A percentile compares a stretch with the other conserved stretches of the same genome.
phyloP scores from a whole-genome alignment of 2,888 invertebrate species.

The Pilophorus perplexus region DNA sequence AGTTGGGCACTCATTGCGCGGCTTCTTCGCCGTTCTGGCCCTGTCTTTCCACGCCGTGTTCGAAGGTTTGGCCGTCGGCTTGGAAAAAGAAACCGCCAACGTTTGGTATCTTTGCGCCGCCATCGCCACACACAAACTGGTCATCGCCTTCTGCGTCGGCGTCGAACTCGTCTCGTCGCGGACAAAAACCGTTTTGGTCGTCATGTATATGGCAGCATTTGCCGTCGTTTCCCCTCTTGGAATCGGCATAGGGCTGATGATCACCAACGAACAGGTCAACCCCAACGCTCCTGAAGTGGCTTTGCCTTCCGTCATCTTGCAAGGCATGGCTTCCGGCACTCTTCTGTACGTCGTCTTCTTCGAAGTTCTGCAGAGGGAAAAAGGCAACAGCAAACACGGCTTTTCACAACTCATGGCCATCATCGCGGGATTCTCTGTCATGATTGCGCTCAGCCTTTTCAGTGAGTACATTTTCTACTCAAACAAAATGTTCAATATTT shows the following conservation, averaged over 20 bases:
- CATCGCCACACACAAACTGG: slow-evolving; percentile 66
- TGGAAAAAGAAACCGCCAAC: slow-evolving; percentile 62
- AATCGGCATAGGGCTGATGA: slow-evolving; percentile 61
- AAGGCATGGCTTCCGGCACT: slow-evolving; percentile 76
- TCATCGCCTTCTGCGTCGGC: slow-evolving; percentile 66
- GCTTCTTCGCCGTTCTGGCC: slow-evolving; percentile 63
- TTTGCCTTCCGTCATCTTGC: slow-evolving; percentile 58
- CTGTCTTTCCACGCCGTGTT: slow-evolving; percentile 68
- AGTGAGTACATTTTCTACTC: slow-evolving; percentile 49
- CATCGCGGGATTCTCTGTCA: slow-evolving; percentile 59
- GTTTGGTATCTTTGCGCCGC: slow-evolving; percentile 66
- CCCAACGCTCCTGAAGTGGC: slow-evolving; percentile 53
- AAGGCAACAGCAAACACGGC: slow-evolving; percentile 59
- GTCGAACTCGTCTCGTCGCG: slow-evolving; percentile 61
- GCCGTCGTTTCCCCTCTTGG: slow-evolving; percentile 69
- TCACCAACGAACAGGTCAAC: slow-evolving; percentile 54
- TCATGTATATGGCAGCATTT: slow-evolving; percentile 61
- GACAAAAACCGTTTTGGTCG: slow-evolving; percentile 55
- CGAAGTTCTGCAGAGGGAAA: slow-evolving; percentile 73
- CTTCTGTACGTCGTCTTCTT: slow-evolving; percentile 78
- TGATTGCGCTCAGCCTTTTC: slow-evolving; percentile 55
- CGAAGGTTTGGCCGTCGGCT: slow-evolving; percentile 74
- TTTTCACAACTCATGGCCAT: slow-evolving; percentile 60
- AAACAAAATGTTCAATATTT: too few species aligned
- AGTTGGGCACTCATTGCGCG: slow-evolving; percentile 53